phyloP scores from a whole-genome alignment of 2,888 invertebrate genomes.

The Thecocarcelia acutangulata region DNA sequence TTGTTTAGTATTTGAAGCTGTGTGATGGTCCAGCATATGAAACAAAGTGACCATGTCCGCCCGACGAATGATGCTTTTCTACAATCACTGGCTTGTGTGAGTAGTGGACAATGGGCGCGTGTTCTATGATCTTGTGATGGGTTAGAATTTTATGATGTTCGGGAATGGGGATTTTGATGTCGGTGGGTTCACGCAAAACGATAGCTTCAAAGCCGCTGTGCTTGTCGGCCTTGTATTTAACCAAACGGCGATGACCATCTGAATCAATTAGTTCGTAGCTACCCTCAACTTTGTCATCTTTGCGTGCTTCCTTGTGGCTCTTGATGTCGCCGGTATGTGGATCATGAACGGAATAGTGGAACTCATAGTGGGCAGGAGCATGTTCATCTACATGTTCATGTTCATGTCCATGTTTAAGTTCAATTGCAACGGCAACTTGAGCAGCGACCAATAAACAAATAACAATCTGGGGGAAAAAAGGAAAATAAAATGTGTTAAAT shows the following conservation, averaged over 20 bases:
- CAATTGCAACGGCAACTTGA: conserved; percentile 72
- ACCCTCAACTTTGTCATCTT: conserved; percentile 83
- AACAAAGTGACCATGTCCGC: conserved; percentile 73
- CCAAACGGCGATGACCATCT: conserved; percentile 82
- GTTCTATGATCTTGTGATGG: conserved; percentile 72
- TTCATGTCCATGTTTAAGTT: conserved; percentile 73
- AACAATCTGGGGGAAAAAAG: conserved; percentile 58
- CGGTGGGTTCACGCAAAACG: conserved; percentile 82
- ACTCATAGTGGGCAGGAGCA: conserved; percentile 82
- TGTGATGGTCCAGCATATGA: conserved; percentile 74
- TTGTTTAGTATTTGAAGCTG: conserved; percentile 75
- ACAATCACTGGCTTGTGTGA: conserved; percentile 52
- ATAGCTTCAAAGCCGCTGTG: conserved; percentile 83
- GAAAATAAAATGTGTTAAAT: background rate
- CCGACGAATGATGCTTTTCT: conserved; percentile 18
- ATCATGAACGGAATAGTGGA: conserved; percentile 82
- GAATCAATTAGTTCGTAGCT: conserved; percentile 83
- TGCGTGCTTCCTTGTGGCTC: conserved; percentile 82
- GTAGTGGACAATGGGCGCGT: conserved; percentile 74
- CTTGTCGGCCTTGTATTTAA: conserved; percentile 83
- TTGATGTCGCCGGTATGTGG: conserved; percentile 83
- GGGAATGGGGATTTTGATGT: conserved; percentile 78
- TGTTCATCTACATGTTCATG: conserved; percentile 75
- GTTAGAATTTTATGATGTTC: conserved; percentile 72
- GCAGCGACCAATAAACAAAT: conserved; percentile 70